phyloP scores from a whole-genome alignment of 1,140 invertebrate genomes.

The Cyrtorhinus lividipennis region DNA sequence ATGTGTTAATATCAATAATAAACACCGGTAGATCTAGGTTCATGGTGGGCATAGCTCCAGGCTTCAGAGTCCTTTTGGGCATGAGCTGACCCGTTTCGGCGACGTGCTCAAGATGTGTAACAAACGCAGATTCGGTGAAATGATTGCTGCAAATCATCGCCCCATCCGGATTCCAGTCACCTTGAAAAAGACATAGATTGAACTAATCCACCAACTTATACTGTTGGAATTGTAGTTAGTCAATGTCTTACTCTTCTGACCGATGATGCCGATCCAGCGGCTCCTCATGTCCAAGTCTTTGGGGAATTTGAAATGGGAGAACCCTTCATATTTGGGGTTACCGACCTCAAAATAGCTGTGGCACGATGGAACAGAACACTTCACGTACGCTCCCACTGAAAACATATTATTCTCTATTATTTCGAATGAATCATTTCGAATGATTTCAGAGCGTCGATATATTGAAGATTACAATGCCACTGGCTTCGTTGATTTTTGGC shows the following conservation, averaged over 20 bases:
- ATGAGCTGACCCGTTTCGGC: neutral
- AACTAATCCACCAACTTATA: too few species aligned
- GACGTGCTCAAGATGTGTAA: neutral
- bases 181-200: neutral
- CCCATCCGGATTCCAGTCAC: neutral
- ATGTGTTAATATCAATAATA: too few species aligned
- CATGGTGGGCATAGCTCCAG: neutral
- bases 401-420: too few species aligned
- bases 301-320: slow-evolving; percentile 1
- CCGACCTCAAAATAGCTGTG: slow-evolving; percentile 3
- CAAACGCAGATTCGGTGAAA: neutral
- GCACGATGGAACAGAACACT: neutral
- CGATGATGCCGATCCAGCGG: neutral
- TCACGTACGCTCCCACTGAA: neutral
- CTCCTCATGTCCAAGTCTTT: neutral
- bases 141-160: slow-evolving; percentile 6
- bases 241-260: neutral
- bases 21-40: neutral
- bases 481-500: too few species aligned
- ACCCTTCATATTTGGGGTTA: slow-evolving; percentile 1
- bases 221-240: too few species aligned
- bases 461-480: too few species aligned
- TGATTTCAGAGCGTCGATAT: too few species aligned
- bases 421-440: too few species aligned
- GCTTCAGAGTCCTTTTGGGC: neutral